These are phyloP conservation scores for Phrixothrix hirtus DNA, from an alignment of 2,888 invertebrate species.

Conservation along the genomic window DNA sequence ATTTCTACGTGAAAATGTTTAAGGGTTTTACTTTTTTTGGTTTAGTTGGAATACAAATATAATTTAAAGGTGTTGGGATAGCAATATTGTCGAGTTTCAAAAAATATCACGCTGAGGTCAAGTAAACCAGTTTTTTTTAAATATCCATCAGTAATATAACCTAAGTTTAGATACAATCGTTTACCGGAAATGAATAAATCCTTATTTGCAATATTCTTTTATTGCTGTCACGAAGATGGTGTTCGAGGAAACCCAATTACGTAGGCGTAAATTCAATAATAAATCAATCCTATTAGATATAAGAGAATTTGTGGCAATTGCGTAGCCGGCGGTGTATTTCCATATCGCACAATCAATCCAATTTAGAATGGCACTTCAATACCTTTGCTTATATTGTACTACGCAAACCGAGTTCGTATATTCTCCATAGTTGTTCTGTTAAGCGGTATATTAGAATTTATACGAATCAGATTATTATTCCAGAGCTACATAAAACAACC, in stretches of 20 bases:
- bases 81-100: too few species aligned
- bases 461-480: conserved; percentile 42
- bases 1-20: too few species aligned
- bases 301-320: conserved; percentile 30
- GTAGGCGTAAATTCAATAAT: conserved; percentile 31
- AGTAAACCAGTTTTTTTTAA: too few species aligned
- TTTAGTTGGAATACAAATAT: too few species aligned
- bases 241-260: conserved; percentile 28
- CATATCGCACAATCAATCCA: conserved; percentile 53
- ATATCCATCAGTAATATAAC: too few species aligned
- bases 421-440: conserved; percentile 23
- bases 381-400: conserved; percentile 43
- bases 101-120: too few species aligned
- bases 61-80: too few species aligned
- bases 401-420: conserved; percentile 35
- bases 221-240: conserved; percentile 25
- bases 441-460: conserved; percentile 49
- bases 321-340: conserved; percentile 33
- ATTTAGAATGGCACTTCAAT: conserved; percentile 53
- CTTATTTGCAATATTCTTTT: conserved; percentile 25
- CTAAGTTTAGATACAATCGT: conserved; percentile 20
- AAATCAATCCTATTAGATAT: conserved; percentile 30
- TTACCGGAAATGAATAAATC: conserved; percentile 24
- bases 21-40: too few species aligned
- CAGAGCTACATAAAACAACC: conserved; percentile 10